Evolutionary conservation across 2,797 vertebrate genomes (phyloP), one percentile per base, ranked within the genome.

Genomic region (Loriculus beryllinus): DNA sequence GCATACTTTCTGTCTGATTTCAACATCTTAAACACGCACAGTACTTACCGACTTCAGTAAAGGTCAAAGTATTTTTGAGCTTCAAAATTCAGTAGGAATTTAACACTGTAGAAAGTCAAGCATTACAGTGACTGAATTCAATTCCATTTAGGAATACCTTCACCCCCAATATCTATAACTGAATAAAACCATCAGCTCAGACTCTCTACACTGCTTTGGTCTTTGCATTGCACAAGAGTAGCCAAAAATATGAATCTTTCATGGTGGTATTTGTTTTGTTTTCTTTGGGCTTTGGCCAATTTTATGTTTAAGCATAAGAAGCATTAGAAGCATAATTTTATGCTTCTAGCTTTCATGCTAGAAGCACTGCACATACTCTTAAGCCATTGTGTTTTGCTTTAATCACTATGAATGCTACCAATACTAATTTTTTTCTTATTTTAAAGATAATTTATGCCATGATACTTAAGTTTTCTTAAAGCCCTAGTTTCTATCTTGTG

Each of bases 291-390:
- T 52, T 52, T 71, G 40, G 33, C 10, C 48, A 68, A 22, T 74
- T 64, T n/a, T 10, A 29, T 0, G 0, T 28, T 33, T 56, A 75
- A 17, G 26, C 20, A 37, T 33, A 81, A 70, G 17, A 74, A 52
- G 29, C 51, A 52, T 52, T 52, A 52, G 51, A 52, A 52, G 51
- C 29, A 52, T 52, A 52, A 52, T 52, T 52, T 31, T 52, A 52
- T n/a, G 51, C 29, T 31, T 52, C 29, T 31, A 52, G 28, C 51
- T n/a, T 52, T 31, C 51, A 52, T n/a, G 29, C 26, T 56, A 62
- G n/a, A 82, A 87, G 21, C 3, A 85, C 16, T 0, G 0, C 16
- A 25, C 7, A 19, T 12, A 65, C 4, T 74, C 26, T 63, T 26
- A 70, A 85, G 18, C 45, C 14, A 18, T 43, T 60, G 54, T 1